Base-by-base conservation (phyloP, 1,140 invertebrate species). In the Condylostylus longicornis region DNA sequence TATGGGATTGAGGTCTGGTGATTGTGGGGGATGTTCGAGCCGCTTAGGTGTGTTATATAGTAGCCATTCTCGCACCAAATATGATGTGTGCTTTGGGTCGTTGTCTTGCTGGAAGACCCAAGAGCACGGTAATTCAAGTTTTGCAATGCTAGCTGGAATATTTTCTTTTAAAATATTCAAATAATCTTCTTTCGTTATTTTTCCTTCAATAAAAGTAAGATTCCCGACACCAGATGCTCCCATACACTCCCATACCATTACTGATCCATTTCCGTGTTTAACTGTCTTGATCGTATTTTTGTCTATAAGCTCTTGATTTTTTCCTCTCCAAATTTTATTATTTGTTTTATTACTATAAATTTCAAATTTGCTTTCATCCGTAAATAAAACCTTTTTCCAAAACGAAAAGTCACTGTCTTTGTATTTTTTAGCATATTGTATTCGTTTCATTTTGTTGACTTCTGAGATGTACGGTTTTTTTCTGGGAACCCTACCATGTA, bases 181-280 rank as follows among this genome's bases (percentile, higher is more conserved):
- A 32, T 47, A 47, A 14, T 33, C 12, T 14, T 17, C 4, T 19
- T 32, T 33, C 29, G 45, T 30, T 41, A 47, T 45, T n/a, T 22
- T 45, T 12, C 40, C 38, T 38, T 49, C 38, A 22, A 59, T 42
- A 32, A 45, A 38, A 7, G 37, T 30, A 14, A 61, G 14, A 32
- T 41, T 37, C 10, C 51, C 50, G 2, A 55, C 45, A 19, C 48
- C 52, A 30, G 21, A 21, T 2, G 37, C 31, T 12, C 40, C 31
- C 35, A 62, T 49, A 31, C 42, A 50, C 12, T 48, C 60, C 54
- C 56, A 62, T n/a, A 57, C 47, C 52, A 62, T 57, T 5, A 55
- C 36, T 20, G 18, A 33, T 20, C 52, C 50, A 14, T 51, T 47
- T 23, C 54, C 50, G 37, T 60, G 51, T 44, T 63, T 63, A 10